These are phyloP conservation scores for Ormyrus labotus DNA, from an alignment of 2,888 invertebrate species.

Conservation along the genomic window DNA sequence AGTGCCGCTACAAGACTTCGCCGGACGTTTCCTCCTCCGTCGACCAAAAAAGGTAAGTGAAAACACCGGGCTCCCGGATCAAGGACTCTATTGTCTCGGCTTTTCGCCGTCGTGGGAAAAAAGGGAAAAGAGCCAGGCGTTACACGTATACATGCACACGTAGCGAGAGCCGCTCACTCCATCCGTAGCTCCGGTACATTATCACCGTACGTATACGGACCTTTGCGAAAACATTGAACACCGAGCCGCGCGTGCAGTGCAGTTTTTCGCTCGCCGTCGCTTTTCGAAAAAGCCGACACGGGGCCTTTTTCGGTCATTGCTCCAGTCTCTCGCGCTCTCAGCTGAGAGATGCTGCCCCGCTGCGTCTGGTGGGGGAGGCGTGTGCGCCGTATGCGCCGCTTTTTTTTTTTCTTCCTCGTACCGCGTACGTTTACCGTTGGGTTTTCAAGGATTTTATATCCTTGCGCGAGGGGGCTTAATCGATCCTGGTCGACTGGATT, in stretches of 20 bases:
- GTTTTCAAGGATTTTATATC: too few relatives aligned
- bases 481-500: too few relatives aligned
- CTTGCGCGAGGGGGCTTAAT: too few relatives aligned
- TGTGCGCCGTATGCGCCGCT: neutral
- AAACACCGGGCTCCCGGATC: neutral
- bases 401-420: too few relatives aligned
- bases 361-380: neutral
- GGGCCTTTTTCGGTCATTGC: conserved; percentile 45
- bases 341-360: conserved; percentile 34
- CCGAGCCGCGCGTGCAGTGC: conserved; percentile 3
- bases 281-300: neutral
- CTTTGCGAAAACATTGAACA: conserved; percentile 41
- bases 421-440: too few relatives aligned
- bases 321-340: conserved; percentile 41
- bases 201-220: conserved; percentile 1
- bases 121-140: too few relatives aligned
- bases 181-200: too few relatives aligned
- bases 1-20: too few relatives aligned
- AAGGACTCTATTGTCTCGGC: neutral
- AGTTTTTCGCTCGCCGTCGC: neutral
- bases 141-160: too few relatives aligned
- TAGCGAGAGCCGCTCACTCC: too few relatives aligned
- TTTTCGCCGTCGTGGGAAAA: too few relatives aligned
- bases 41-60: conserved; percentile 34
- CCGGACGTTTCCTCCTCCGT: conserved; percentile 45